These are phyloP conservation scores for Fragum whitleyi DNA, from an alignment of 2,888 invertebrate genomes.

Conservation along the genomic window DNA sequence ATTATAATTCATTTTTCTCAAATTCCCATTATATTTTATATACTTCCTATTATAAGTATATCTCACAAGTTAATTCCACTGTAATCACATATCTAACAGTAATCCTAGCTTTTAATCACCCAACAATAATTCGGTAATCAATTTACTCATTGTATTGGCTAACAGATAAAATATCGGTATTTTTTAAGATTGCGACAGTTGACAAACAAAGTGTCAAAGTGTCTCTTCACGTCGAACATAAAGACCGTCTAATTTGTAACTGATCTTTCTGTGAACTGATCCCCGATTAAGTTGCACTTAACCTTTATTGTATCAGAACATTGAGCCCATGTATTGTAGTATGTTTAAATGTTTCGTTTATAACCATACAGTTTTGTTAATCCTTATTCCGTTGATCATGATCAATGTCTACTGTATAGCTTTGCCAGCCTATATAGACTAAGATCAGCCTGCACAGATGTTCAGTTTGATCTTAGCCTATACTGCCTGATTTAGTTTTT, in stretches of 20 bases:
- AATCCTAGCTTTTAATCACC: not conserved
- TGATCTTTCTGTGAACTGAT: not conserved
- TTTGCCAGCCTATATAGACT: no score
- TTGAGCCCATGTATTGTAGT: no score
- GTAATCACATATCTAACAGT: not conserved
- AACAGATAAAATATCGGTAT: not conserved
- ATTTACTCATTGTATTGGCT: slow-evolving; percentile 1
- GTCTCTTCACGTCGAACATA: not conserved
- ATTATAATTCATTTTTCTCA: no score
- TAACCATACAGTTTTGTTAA: no score
- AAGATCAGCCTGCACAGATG: no score
- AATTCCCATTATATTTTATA: not conserved
- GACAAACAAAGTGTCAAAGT: not conserved
- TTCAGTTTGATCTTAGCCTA: no score
- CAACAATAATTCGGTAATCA: not conserved
- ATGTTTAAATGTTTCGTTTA: no score
- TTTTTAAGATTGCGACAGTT: not conserved
- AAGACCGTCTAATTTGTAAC: not conserved
- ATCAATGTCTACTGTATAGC: no score
- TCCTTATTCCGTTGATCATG: no score
- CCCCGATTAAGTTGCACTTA: not conserved
- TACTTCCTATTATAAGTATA: not conserved
- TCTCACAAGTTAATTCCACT: not conserved
- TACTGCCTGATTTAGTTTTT: no score
- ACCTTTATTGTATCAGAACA: no score